These are phyloP conservation scores for Drosophila phalerata DNA, from an alignment of 2,888 invertebrate genomes.

Conservation along the genomic window DNA sequence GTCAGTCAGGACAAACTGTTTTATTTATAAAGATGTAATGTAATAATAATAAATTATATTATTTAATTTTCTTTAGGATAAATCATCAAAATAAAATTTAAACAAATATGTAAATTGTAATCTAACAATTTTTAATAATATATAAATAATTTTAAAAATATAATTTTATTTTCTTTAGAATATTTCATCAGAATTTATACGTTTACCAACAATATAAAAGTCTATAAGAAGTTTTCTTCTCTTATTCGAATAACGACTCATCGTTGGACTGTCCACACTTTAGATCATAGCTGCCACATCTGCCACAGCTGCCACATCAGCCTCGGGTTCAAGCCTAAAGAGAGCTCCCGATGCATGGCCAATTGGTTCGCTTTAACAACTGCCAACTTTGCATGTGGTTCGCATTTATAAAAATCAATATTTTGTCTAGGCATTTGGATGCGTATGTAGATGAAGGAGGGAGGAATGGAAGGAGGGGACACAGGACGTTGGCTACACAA, in stretches of 20 bases:
- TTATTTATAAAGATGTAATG: too few species aligned
- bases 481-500: constrained; percentile 8
- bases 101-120: too few species aligned
- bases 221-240: background rate
- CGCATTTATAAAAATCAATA: constrained; percentile 77
- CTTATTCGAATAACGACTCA: background rate
- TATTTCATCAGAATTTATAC: background rate
- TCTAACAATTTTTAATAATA: too few species aligned
- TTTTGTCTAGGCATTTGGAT: constrained; percentile 48
- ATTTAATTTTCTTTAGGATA: too few species aligned
- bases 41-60: too few species aligned
- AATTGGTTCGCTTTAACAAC: constrained; percentile 71
- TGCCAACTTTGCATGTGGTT: constrained; percentile 74
- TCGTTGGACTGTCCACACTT: constrained; percentile 37
- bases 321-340: constrained; percentile 13
- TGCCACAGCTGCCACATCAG: constrained; percentile 43
- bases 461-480: background rate
- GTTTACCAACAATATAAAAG: background rate
- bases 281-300: constrained; percentile 28
- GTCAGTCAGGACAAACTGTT: too few species aligned
- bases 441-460: constrained; percentile 16
- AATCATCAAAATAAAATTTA: too few species aligned
- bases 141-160: background rate
- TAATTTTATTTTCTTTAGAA: background rate
- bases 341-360: constrained; percentile 32